Evolutionary conservation across 2,888 invertebrate genomes (phyloP).

Genomic region (Copidosoma aretas): DNA sequence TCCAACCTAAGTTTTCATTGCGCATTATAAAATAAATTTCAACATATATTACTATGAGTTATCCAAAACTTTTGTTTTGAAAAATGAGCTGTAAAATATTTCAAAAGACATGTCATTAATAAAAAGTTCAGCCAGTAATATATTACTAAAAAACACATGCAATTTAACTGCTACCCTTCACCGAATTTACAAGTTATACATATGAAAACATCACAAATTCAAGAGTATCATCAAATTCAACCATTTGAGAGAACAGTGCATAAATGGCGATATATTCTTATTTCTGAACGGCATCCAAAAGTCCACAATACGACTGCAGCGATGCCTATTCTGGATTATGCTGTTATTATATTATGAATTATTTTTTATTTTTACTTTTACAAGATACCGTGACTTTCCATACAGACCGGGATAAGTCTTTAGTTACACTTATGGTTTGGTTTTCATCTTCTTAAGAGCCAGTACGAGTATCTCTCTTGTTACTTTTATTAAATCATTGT

Average conservation of each 20-base stretch:
- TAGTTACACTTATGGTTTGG: constrained; percentile 30
- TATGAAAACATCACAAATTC: too few relatives aligned
- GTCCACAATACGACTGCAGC: constrained; percentile 64
- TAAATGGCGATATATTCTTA: constrained; percentile 47
- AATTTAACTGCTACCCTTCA: not conserved
- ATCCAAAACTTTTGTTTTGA: not conserved
- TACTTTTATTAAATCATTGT: constrained; percentile 22
- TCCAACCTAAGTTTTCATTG: too few relatives aligned
- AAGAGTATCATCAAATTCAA: constrained; percentile 20
- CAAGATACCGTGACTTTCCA: constrained; percentile 39
- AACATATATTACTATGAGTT: too few relatives aligned
- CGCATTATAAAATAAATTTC: too few relatives aligned
- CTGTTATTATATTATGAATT: constrained; percentile 38
- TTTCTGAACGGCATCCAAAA: constrained; percentile 61
- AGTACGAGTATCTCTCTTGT: constrained; percentile 33
- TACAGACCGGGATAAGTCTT: constrained; percentile 45
- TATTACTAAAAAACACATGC: not conserved
- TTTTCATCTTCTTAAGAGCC: constrained; percentile 42
- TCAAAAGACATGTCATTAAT: not conserved
- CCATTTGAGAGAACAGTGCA: constrained; percentile 27
- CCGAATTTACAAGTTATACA: not conserved
- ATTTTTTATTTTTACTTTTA: constrained; percentile 36
- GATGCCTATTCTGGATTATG: constrained; percentile 63
- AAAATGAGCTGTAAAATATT: not conserved
- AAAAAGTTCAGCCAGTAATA: not conserved